These are phyloP conservation scores for Epinephelus fuscoguttatus DNA, from an alignment of 2,113 vertebrate genomes.

Conservation along the genomic window DNA sequence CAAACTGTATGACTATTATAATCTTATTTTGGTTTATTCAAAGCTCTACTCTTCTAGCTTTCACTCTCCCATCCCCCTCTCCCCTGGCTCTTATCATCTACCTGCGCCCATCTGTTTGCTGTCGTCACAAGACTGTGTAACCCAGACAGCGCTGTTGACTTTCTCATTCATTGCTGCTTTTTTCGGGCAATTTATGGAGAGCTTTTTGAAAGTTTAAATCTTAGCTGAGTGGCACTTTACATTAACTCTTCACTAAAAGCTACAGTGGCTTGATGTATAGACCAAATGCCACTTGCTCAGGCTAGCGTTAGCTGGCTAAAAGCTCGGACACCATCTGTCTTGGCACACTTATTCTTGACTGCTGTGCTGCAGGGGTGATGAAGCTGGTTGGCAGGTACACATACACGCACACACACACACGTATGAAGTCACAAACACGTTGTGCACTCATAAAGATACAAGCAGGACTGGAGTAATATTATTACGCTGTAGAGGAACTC, in stretches of 20 bases:
- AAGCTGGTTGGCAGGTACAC: constrained; percentile 4
- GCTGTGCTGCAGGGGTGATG: constrained; percentile 36
- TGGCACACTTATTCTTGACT: constrained; percentile 42
- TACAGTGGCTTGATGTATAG: background rate
- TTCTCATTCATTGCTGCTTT: background rate
- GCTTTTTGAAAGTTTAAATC: constrained; percentile 21
- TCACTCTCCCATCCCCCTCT: background rate
- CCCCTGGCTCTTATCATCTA: background rate
- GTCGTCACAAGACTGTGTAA: background rate
- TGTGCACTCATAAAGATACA: background rate
- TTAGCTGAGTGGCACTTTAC: constrained; percentile 22
- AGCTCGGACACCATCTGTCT: constrained; percentile 62
- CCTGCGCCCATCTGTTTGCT: background rate
- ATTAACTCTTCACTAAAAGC: constrained; percentile 36
- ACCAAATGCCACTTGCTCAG: constrained; percentile 54
- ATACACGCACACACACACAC: background rate
- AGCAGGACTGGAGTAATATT: background rate
- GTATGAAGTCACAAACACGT: background rate
- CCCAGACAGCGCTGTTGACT: background rate
- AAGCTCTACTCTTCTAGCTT: background rate
- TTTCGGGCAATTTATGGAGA: background rate
- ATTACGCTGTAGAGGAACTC: background rate
- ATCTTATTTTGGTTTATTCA: background rate
- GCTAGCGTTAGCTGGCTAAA: constrained; percentile 28
- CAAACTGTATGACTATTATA: background rate